phyloP scores from a whole-genome alignment of 1,140 invertebrate genomes.

The Achatina immaculata region DNA sequence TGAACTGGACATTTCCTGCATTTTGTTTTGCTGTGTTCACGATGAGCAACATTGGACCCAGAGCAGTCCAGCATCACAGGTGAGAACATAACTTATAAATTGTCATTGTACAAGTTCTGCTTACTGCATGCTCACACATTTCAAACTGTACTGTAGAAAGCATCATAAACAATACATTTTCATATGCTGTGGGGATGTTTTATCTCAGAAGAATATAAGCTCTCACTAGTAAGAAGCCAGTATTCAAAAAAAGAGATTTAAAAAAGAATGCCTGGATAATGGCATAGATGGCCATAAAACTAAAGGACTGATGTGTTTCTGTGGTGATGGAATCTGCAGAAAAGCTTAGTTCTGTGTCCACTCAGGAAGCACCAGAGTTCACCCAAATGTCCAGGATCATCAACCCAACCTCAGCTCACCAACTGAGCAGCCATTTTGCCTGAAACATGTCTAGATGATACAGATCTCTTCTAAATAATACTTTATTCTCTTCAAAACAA shows the following conservation, averaged over 20 bases:
- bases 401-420: too few species aligned
- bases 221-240: not conserved
- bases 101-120: not conserved
- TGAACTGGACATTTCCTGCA: conserved; percentile 71
- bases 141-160: not conserved
- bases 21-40: conserved; percentile 74
- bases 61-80: conserved; percentile 74
- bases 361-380: too few species aligned
- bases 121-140: not conserved
- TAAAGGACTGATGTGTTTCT: too few species aligned
- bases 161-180: not conserved
- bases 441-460: too few species aligned
- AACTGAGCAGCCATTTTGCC: too few species aligned
- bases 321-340: too few species aligned
- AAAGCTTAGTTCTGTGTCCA: too few species aligned
- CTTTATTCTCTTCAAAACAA: too few species aligned
- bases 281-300: too few species aligned
- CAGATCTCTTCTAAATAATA: too few species aligned
- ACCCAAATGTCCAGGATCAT: too few species aligned
- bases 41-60: conserved; percentile 71
- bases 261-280: not conserved
- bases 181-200: not conserved
- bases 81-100: conserved; percentile 54
- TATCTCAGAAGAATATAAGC: too few species aligned
- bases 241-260: not conserved